Conservation (phyloP, 2,797 vertebrate species). For the Molossus molossus region DNA sequence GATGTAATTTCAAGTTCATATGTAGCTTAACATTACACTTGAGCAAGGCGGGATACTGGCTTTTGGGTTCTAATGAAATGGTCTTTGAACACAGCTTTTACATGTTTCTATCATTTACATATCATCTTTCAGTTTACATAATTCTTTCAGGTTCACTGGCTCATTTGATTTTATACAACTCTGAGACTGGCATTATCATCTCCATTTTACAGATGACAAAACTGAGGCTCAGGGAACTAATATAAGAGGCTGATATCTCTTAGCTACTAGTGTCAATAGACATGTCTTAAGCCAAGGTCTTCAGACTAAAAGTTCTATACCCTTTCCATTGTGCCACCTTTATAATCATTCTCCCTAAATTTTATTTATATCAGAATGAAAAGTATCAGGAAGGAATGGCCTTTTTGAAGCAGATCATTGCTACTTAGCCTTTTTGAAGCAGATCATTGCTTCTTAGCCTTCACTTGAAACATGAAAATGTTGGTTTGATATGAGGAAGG, state of each 20-base stretch:
- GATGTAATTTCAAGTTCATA: not conserved
- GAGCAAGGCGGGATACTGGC: not conserved
- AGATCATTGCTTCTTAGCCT: not conserved
- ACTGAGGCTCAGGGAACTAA: not conserved
- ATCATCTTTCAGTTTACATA: not conserved
- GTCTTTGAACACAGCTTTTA: not conserved
- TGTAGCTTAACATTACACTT: not conserved
- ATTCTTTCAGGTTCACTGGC: not conserved
- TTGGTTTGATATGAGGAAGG: not conserved
- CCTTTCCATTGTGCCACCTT: not conserved
- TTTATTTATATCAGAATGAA: slow-evolving; percentile 40
- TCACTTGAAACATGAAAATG: slow-evolving; percentile 31
- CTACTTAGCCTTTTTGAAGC: not conserved
- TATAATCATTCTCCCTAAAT: not conserved
- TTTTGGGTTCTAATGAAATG: not conserved
- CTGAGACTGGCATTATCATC: not conserved
- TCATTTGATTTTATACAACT: not conserved
- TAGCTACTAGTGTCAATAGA: not conserved
- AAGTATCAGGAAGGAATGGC: slow-evolving; percentile 8
- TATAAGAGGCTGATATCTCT: slow-evolving; percentile 2
- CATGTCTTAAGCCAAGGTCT: not conserved
- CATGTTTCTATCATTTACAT: not conserved
- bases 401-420: not conserved
- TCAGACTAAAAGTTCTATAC: slow-evolving; percentile 26
- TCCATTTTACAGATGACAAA: slow-evolving; percentile 17